phyloP scores from a whole-genome alignment of 2,113 vertebrate genomes.

The Cyprinodon variegatus region DNA sequence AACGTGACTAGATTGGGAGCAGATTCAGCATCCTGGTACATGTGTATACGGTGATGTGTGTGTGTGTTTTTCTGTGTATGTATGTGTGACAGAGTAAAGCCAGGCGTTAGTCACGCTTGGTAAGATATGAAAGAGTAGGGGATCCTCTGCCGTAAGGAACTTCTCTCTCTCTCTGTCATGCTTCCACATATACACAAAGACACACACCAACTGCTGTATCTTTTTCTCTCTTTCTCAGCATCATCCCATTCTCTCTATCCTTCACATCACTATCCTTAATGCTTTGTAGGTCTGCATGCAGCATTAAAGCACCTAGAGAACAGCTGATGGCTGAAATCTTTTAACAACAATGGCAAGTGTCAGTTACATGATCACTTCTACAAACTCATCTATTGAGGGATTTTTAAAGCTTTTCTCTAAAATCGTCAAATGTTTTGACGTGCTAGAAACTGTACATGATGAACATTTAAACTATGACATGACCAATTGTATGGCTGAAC shows the following conservation, averaged over 20 bases:
- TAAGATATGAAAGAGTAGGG: constrained; percentile 75
- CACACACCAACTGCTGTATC: constrained; percentile 52
- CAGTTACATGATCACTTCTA: neutral
- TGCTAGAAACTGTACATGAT: neutral
- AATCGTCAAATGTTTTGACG: neutral
- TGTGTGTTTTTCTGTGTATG: constrained; percentile 23
- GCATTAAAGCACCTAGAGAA: constrained; percentile 22
- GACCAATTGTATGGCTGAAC: neutral
- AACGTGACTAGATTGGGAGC: constrained; percentile 68
- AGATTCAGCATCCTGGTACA: constrained; percentile 61
- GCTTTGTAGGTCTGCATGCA: constrained; percentile 28
- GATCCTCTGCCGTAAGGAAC: constrained; percentile 72
- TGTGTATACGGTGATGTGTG: constrained; percentile 39
- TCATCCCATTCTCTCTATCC: constrained; percentile 39
- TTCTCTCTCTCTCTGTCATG: constrained; percentile 42
- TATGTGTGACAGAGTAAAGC: constrained; percentile 45
- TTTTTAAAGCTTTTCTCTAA: neutral
- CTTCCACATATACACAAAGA: neutral
- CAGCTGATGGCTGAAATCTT: constrained; percentile 35
- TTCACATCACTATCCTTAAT: constrained; percentile 31
- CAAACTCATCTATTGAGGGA: neutral
- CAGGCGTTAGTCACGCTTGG: constrained; percentile 71
- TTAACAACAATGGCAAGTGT: constrained; percentile 5
- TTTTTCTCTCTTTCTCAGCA: constrained; percentile 24
- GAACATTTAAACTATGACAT: neutral